Evolutionary conservation across 2,797 vertebrate species (phyloP), one percentile per base, ranked within the genome.

Genomic region (Characodon lateralis): DNA sequence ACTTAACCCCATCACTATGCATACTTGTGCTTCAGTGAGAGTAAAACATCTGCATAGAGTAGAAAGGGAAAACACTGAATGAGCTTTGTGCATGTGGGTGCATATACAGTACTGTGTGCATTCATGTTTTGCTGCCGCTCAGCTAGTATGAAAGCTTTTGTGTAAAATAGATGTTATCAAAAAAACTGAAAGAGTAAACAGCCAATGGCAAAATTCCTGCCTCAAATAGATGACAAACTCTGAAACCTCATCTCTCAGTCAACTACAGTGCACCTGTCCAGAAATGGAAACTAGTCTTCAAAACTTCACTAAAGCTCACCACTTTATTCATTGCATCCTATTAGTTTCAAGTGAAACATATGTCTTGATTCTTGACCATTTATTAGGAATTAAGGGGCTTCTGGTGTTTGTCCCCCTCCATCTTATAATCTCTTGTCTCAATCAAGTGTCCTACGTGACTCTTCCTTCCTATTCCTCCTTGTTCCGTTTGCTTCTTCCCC

Each of bases 401-500:
- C 61, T 5, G 12, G 43, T 41, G 78, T 43, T 74, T 66, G 51
- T 16, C 6, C 8, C 41, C 22, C 14, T 65, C 66, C 6, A 16
- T 71, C 3, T 22, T 22, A 77, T 77, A 43, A 53, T 76, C 1
- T 18, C 35, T 74, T 31, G 50, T n/a, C 70, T 69, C 41, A 18
- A 53, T 58, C 35, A n/a, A 16, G 1, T 58, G 50, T 35, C 35
- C 20, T 65, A 48, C 48, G 10, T 3, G 70, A 39, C 2, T 68
- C 59, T 73, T 68, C 50, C 43, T 68, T 9, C 75, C 31, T 41
- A 22, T 71, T 72, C 71, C 63, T 65, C 58, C 70, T 61, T 2
- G 0, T 84, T 84, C 84, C 75, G 78, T 87, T 68, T 48, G 80
- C 82, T 82, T 81, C 77, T 83, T 83, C 85, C 84, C 88, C 87